These are phyloP conservation scores for Mythimna loreyi DNA, from an alignment of 2,888 invertebrate genomes.

Conservation along the genomic window DNA sequence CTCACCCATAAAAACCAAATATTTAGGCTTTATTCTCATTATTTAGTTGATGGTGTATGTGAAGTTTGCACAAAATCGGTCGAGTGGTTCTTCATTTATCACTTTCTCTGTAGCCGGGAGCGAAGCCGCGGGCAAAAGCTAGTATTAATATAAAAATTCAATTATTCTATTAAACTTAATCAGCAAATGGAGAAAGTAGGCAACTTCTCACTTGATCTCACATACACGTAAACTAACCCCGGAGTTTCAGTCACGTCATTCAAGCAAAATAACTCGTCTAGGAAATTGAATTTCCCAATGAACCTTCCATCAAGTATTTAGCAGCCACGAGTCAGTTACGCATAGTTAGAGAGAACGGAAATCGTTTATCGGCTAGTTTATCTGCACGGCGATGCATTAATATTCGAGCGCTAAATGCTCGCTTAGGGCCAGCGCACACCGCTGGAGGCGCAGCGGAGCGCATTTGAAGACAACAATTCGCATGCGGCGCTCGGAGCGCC, in stretches of 20 bases:
- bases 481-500: no score
- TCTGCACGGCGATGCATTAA: constrained; percentile 1
- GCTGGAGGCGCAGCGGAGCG: no score
- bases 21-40: no score
- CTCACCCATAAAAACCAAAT: no score
- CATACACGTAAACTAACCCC: not conserved
- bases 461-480: not conserved
- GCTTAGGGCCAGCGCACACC: no score
- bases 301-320: constrained; percentile 34
- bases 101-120: no score
- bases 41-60: no score
- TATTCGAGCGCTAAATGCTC: constrained; percentile 7
- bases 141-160: no score
- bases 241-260: constrained; percentile 17
- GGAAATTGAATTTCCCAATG: constrained; percentile 44
- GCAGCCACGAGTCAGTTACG: constrained; percentile 23
- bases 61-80: no score
- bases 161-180: not conserved
- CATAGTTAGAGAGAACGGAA: constrained; percentile 36
- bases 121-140: no score
- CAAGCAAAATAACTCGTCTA: constrained; percentile 19
- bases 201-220: not conserved
- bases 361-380: constrained; percentile 38
- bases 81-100: no score
- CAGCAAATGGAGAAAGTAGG: not conserved